Base-by-base conservation (phyloP, 2,888 invertebrate genomes). In the Frankliniella fusca region DNA sequence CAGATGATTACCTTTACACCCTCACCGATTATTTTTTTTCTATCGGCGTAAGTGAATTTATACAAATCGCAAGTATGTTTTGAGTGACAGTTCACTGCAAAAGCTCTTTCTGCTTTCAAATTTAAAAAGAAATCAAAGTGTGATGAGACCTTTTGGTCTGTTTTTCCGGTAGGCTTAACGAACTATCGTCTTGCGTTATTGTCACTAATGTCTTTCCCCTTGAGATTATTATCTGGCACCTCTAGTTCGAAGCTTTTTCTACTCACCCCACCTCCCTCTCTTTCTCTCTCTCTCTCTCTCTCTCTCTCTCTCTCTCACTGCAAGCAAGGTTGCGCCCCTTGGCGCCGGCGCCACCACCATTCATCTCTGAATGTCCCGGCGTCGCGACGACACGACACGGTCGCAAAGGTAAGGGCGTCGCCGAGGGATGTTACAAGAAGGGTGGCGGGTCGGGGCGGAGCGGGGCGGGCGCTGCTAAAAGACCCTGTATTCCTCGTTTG, bases 201-300 rank as follows among this genome's bases (percentile, higher is more conserved):
- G 38, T 65, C 76, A 61, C 38, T n/a, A 49, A 54, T n/a, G 48
- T 54, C 38, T n/a, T 38, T 38, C 18, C 48, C n/a, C 38, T 82
- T 23, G 49, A 70, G 28, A 27, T 70, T 11, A 27, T 65, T 38
- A 70, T 81, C 79, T 54, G 70, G 54, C 48, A 80, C 54, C 54
- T 38, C 28, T 65, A 54, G n/a, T 80, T 84, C 83, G 50, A 84
- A 82, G 12, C 83, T 83, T 20, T 81, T 83, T n/a, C 83, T 82
- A 48, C 82, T 83, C 50, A n/a, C 81, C 83, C 27, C 50, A 18
- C 81, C 49, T 8, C 81, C 20, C 49, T 80, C 49, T 28, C 48
- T 49, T 23, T 38, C 81, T 80, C 3, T 18, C 20, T 20, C 49
- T 80, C 49, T 28, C 48, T 49, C 49, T 38, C 81, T 80, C 3